These are phyloP conservation scores for Apogon hyalosoma DNA, from an alignment of 2,797 vertebrate genomes.

Conservation along the genomic window DNA sequence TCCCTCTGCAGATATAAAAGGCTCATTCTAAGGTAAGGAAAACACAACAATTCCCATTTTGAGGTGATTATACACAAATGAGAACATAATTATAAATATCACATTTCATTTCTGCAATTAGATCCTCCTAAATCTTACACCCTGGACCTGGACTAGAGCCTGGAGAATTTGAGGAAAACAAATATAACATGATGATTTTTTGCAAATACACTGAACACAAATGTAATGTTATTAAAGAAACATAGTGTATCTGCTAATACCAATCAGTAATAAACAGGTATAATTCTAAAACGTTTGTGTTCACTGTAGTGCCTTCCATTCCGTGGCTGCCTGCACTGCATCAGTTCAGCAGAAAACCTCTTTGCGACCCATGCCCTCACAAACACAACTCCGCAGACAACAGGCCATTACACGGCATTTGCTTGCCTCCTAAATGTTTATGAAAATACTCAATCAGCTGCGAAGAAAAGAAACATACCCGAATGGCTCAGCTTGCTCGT, in stretches of 20 bases:
- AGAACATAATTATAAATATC: too few species aligned
- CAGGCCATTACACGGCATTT: constrained; percentile 41
- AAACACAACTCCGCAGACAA: constrained; percentile 39
- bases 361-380: constrained; percentile 3
- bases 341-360: constrained; percentile 9
- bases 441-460: constrained; percentile 68
- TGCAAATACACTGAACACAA: background rate
- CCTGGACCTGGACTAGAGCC: background rate
- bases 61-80: too few species aligned
- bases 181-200: background rate
- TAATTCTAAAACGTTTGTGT: background rate
- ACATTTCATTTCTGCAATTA: too few species aligned
- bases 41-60: too few species aligned
- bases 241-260: background rate
- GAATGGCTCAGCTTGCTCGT: constrained; percentile 47
- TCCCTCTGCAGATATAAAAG: too few species aligned
- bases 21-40: too few species aligned
- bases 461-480: constrained; percentile 42
- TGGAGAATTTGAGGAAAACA: background rate
- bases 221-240: background rate
- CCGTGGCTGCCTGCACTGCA: constrained; percentile 8
- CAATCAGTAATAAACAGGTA: constrained; percentile 4
- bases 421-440: constrained; percentile 59
- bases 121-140: too few species aligned
- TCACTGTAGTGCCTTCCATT: constrained; percentile 17